Conservation (phyloP, 1,140 invertebrate genomes). For the Heterodera carotae region DNA sequence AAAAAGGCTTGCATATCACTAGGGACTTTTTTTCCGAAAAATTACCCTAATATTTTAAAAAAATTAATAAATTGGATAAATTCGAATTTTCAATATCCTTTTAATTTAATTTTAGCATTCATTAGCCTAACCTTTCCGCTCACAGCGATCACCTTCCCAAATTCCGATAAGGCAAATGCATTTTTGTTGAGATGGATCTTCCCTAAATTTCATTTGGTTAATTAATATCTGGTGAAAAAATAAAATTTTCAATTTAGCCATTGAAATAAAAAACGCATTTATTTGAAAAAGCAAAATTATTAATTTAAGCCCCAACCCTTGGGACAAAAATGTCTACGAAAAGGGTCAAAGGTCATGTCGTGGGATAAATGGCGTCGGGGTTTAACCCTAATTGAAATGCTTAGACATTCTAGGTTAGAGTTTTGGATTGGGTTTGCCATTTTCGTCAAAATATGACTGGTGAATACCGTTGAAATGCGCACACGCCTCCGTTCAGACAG, state of each 20-base stretch:
- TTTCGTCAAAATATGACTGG: no score
- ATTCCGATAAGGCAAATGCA: slow-evolving; percentile 39
- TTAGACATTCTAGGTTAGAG: no score
- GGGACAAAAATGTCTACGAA: no score
- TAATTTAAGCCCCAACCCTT: not conserved
- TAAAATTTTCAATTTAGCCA: not conserved
- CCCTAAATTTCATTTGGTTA: not conserved
- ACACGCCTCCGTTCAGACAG: slow-evolving; percentile 39
- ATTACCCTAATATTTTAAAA: no score
- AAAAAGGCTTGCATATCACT: no score
- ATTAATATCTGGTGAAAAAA: not conserved
- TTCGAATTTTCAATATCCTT: not conserved
- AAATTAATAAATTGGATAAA: not conserved
- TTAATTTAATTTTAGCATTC: not conserved
- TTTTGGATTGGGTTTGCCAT: no score
- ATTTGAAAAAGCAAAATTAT: not conserved
- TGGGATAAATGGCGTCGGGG: no score
- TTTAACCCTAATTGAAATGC: no score
- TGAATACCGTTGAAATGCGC: slow-evolving; percentile 25
- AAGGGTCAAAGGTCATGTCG: no score
- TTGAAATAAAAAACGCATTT: not conserved
- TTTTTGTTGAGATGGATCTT: slow-evolving; percentile 16
- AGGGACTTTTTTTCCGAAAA: no score
- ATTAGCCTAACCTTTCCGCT: slow-evolving; percentile 9
- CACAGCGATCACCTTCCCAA: slow-evolving; percentile 30